Percentiles rank a stretch among this genome's conserved stretches.
Evolutionary conservation across 2,797 vertebrate genomes (phyloP).

Genomic region (Sternotherus odoratus): DNA sequence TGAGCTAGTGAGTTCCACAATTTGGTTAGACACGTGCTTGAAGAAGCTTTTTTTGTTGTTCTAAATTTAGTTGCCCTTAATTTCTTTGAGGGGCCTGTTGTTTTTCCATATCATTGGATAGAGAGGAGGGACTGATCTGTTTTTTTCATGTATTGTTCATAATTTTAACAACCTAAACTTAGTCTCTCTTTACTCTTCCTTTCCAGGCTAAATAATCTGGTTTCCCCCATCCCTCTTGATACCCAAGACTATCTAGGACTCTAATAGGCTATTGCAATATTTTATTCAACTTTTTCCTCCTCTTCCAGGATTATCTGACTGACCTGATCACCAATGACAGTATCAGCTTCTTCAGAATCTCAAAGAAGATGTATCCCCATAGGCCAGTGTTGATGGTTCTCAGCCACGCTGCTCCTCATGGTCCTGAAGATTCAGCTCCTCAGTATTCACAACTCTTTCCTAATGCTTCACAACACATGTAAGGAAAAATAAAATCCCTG

Average conservation of each 20-base stretch:
- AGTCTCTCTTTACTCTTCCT: neutral
- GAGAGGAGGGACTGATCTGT: neutral
- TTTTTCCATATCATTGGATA: neutral
- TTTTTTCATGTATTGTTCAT: neutral
- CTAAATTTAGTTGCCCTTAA: neutral
- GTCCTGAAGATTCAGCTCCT: constrained; percentile 93
- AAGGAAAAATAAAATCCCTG: constrained; percentile 71
- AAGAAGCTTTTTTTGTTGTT: neutral
- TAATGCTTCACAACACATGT: constrained; percentile 98
- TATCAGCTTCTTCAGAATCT: constrained; percentile 91
- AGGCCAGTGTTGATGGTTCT: constrained; percentile 94
- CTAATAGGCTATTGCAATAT: constrained; percentile 25
- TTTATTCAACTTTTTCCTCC: constrained; percentile 54
- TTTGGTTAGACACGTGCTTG: neutral
- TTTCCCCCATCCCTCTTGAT: neutral
- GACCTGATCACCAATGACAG: constrained; percentile 97
- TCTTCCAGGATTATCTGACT: constrained; percentile 93
- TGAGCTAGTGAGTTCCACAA: neutral
- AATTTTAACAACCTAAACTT: neutral
- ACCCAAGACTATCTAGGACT: neutral
- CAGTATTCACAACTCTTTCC: constrained; percentile 93
- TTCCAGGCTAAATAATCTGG: neutral
- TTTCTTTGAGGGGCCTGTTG: constrained; percentile 14
- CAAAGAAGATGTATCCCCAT: constrained; percentile 94
- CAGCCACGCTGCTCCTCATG: constrained; percentile 94